Base-by-base conservation (phyloP, 2,113 vertebrate species). In the Syrrhaptes paradoxus region DNA sequence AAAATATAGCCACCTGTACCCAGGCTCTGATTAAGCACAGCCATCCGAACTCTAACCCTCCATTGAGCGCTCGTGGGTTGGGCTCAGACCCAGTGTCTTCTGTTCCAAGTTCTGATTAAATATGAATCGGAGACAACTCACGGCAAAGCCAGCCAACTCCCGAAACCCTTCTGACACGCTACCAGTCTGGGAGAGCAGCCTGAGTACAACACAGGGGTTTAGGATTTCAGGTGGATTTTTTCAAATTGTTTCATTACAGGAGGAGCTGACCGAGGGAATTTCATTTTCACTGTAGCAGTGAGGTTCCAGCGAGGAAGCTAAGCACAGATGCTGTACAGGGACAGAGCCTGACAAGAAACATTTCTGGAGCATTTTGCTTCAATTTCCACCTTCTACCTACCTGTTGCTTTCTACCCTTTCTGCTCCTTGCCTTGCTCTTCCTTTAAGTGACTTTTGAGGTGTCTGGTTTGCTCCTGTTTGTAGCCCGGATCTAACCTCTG, bases 41-140 rank as follows among this genome's bases (percentile, higher is more conserved):
- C 7, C 28, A 76, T 85, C 63, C 74, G 85, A 89, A 86, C 59
- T 43, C 65, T 34, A 52, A 84, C 63, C 80, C 95, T 62, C 46
- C 66, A 3, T 4, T 36, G 58, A 87, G 58, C 41, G 49, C 10
- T 45, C 3, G 73, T 26, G 74, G 84, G 78, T 91, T 93, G 87
- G 94, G 81, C 91, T 94, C 3, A 0, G 66, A 45, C 20, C 16
- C 62, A 29, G 49, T 20, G 31, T 70, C 66, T 66, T 67, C 73
- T 52, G n/a, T 66, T 66, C 89, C 93, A 91, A 93, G 41, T 29
- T 68, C 73, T 85, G 62, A 82, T 67, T 55, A 57, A 93, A 41
- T 26, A 80, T 57, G 62, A 93, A 92, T 68, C 76, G 45, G 65
- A 86, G 59, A 41, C 32, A 68, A 11, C 31, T 75, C 84, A 21